Percentiles rank a stretch among this genome's conserved stretches.
phyloP scores from a whole-genome alignment of 2,888 invertebrate genomes.

The Lasioglossum lativentre region DNA sequence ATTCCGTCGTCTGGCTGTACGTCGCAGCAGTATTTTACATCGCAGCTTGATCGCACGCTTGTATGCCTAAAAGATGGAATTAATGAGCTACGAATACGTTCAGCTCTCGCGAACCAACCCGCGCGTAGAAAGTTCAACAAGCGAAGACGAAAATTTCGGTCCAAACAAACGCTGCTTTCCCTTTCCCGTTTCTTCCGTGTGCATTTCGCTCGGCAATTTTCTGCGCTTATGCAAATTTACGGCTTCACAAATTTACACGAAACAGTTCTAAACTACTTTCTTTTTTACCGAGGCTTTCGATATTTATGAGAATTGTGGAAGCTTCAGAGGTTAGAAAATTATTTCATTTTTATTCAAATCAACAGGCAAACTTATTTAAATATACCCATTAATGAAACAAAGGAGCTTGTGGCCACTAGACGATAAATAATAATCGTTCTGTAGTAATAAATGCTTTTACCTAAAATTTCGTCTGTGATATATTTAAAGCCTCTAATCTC shows the following conservation, averaged over 20 bases:
- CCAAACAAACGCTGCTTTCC: background rate
- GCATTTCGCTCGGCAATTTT: background rate
- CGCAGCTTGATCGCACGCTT: background rate
- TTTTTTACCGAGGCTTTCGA: background rate
- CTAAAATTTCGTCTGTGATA: no score
- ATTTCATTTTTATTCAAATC: background rate
- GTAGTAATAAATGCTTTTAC: no score
- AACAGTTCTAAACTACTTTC: background rate
- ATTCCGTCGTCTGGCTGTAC: background rate
- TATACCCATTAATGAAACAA: no score
- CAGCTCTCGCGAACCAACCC: no score
- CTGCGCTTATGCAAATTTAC: background rate
- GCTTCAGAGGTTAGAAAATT: background rate
- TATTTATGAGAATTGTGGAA: background rate
- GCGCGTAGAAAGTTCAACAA: background rate
- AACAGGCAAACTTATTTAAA: no score
- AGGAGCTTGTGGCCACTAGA: no score
- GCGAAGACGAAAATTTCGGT: background rate
- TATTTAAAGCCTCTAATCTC: no score
- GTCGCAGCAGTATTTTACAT: constrained; percentile 28
- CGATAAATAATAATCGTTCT: no score
- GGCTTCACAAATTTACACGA: background rate
- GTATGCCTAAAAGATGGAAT: constrained; percentile 24
- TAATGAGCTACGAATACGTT: constrained; percentile 19
- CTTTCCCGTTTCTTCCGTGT: background rate